Evolutionary conservation across 2,113 vertebrate genomes (phyloP).

Genomic region (Holacanthus passer): DNA sequence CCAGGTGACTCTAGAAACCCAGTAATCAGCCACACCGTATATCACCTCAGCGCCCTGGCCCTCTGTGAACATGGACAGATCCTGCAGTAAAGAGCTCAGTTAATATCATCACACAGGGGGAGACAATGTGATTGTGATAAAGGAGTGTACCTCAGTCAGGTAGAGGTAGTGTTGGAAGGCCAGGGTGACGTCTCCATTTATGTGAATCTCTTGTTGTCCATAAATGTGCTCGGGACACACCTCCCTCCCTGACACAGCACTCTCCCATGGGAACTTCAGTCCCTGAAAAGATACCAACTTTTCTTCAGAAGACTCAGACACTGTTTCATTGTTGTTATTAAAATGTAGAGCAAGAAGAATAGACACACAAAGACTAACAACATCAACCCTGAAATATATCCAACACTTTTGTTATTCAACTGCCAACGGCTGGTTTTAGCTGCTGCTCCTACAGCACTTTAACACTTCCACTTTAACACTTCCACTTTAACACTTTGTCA

Average conservation of each 20-base stretch:
- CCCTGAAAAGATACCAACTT: constrained; percentile 85
- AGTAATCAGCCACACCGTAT: constrained; percentile 90
- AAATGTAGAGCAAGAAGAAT: constrained; percentile 1
- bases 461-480: too few species aligned
- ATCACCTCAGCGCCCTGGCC: constrained; percentile 90
- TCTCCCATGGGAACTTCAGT: constrained; percentile 96
- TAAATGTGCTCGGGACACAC: constrained; percentile 92
- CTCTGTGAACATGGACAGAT: constrained; percentile 88
- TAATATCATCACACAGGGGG: neutral
- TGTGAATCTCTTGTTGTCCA: constrained; percentile 91
- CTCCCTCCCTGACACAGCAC: constrained; percentile 90
- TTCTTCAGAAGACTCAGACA: constrained; percentile 14
- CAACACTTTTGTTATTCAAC: neutral
- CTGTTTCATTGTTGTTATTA: constrained; percentile 19
- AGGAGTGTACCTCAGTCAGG: constrained; percentile 78
- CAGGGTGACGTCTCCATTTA: constrained; percentile 91
- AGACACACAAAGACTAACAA: neutral
- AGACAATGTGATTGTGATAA: neutral
- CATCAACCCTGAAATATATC: neutral
- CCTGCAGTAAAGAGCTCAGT: constrained; percentile 81
- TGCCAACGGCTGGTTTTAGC: neutral
- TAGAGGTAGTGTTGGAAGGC: constrained; percentile 92
- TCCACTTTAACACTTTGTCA: too few species aligned
- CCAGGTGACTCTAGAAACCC: constrained; percentile 94
- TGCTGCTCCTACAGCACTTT: neutral